Evolutionary conservation across 2,888 invertebrate species (phyloP).

Genomic region (Sarcophaga subvicina): DNA sequence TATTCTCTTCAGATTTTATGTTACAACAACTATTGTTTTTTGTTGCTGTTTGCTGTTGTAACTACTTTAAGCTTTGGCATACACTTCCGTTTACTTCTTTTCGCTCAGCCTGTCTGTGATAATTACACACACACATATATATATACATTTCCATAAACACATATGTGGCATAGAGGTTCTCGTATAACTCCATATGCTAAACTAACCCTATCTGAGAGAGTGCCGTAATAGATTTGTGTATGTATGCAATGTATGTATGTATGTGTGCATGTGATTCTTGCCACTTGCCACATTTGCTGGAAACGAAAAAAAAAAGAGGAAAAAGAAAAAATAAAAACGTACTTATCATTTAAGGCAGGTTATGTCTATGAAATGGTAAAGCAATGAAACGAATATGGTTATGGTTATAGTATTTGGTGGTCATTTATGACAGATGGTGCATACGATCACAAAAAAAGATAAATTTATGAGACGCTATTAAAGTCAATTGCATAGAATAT

Average conservation of each 20-base stretch:
- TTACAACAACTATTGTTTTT: background rate
- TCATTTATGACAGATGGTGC: constrained; percentile 55
- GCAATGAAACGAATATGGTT: constrained; percentile 42
- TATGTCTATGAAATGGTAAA: constrained; percentile 46
- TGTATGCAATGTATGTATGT: background rate
- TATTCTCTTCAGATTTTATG: constrained; percentile 19
- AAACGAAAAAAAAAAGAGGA: too few species aligned
- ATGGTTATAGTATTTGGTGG: constrained; percentile 47
- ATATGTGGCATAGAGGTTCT: constrained; percentile 18
- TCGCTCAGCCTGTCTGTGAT: background rate
- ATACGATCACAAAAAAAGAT: constrained; percentile 12
- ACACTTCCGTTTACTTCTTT: constrained; percentile 40
- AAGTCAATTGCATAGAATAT: constrained; percentile 25
- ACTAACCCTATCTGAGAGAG: constrained; percentile 6
- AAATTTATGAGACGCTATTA: constrained; percentile 44
- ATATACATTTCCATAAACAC: too few species aligned
- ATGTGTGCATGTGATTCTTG: background rate
- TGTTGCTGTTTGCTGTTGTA: background rate
- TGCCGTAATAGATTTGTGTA: background rate
- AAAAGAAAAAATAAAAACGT: background rate
- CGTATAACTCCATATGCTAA: constrained; percentile 42
- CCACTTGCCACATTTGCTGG: constrained; percentile 12
- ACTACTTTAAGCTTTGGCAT: constrained; percentile 36
- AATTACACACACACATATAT: too few species aligned
- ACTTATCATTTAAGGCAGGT: constrained; percentile 54